Base-by-base conservation (phyloP, 1,140 invertebrate species). In the Stegodyphus mimosarum region DNA sequence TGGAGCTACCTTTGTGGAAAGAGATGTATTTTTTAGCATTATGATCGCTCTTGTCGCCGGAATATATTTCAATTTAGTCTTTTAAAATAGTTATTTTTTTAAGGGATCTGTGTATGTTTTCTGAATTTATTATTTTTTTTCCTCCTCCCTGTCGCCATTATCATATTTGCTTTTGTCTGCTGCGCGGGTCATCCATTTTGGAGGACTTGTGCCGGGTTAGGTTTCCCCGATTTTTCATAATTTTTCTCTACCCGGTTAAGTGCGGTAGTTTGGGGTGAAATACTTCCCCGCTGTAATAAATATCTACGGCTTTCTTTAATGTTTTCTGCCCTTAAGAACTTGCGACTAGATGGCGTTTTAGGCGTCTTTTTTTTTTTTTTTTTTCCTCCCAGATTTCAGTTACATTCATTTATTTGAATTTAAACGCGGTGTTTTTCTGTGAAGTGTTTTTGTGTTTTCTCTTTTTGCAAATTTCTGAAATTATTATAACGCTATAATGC, bases 1-100 rank as follows among this genome's bases (percentile, higher is more conserved):
- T 83, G 55, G 15, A 60, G 55, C 55, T 60, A 50, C 63, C 66
- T 74, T 60, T 73, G 79, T 71, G 33, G 33, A 33, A 72, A 63
- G 33, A 49, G 18, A 13, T 48, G 51, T 73, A 11, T 53, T 73
- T 73, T 73, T 52, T 71, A 49, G 10, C 74, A n/a, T 84, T 76
- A 63, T 70, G 63, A 75, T 75, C 64, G 67, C 17, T 75, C 72
- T 75, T 83, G 72, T 76, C 60, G 53, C 10, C 48, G 15, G 72
- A 75, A 84, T 84, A 84, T 79, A 84, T 84, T 84, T 84, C 81
- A 84, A 84, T 84, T 84, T 81, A 81, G 77, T 50, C 60, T 80
- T 33, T 33, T 33, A 33, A 33, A 33, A 33, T 50, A 72, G 55
- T 50, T 33, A 64, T 64, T 63, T 70, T 81, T 64, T 81, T 75